Conservation (phyloP, 2,113 vertebrate genomes). For the Rafetus swinhoei region DNA sequence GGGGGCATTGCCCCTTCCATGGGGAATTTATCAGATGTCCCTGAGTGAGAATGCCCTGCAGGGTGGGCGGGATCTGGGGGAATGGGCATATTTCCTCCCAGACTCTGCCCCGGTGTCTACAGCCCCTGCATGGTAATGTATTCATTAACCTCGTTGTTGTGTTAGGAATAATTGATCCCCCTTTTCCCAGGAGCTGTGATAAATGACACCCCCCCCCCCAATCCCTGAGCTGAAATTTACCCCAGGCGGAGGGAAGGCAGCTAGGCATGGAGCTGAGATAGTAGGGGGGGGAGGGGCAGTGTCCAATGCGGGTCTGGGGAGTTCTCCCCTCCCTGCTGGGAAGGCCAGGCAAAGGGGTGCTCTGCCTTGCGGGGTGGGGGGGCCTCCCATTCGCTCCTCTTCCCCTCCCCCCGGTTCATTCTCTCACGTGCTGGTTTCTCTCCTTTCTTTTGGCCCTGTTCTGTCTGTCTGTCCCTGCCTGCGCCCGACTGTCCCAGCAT, state of each 20-base stretch:
- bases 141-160: not conserved
- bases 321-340: not conserved
- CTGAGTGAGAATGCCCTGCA: not conserved
- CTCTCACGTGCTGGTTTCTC: not conserved
- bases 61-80: too few species aligned
- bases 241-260: not conserved
- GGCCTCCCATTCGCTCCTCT: not conserved
- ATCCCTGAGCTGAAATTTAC: not conserved
- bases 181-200: not conserved
- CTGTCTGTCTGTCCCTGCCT: not conserved
- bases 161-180: not conserved
- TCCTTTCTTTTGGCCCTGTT: not conserved
- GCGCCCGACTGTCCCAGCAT: not conserved
- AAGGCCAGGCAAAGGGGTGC: not conserved
- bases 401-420: not conserved
- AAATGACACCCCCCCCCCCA: not conserved
- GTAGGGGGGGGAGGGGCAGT: rapidly evolving
- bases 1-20: not conserved
- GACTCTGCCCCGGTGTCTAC: not conserved
- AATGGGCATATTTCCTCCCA: too few species aligned
- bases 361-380: not conserved
- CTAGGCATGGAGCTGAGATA: not conserved
- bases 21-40: not conserved
- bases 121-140: not conserved
- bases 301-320: not conserved